Evolutionary conservation across 2,888 invertebrate genomes (phyloP), one percentile per base, ranked within the genome.

Genomic region (Pristionchus entomophagus): DNA sequence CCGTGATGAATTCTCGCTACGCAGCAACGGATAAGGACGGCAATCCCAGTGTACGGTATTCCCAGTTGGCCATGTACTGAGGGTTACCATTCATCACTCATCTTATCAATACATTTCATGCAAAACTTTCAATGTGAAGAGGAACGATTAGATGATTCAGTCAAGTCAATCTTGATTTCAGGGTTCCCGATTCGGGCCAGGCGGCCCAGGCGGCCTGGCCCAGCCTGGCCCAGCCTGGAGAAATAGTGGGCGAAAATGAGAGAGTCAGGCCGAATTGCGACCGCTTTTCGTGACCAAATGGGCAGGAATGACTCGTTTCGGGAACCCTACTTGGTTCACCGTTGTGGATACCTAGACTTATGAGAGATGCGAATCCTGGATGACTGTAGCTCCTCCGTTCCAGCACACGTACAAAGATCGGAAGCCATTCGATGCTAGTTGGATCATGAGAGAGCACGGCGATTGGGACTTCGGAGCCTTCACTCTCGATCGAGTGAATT

Each of bases 1-100:
- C 82, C 0, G 59, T 41, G 38, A 56, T 82, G 59, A 82, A 82
- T 45, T 59, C 82, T 0, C 82, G 82, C 41, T 82, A 82, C 41
- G 59, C 49, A 12, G 82, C 19, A 19, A 6, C 5, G 22, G 62
- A 38, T n/a, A n/a, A n/a, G n/a, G n/a, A n/a, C n/a, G 0, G 26
- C n/a, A 22, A 35, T 3, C 49, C 29, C 1, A 10, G 26, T 65
- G 29, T n/a, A n/a, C n/a, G n/a, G n/a, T n/a, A n/a, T n/a, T n/a
- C n/a, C n/a, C n/a, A n/a, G n/a, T n/a, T n/a, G n/a, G n/a, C n/a
- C n/a, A n/a, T n/a, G n/a, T n/a, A n/a, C n/a, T n/a, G n/a, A n/a
- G n/a, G n/a, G n/a, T n/a, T n/a, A n/a, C n/a, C n/a, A n/a, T n/a
- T n/a, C n/a, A n/a, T n/a, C n/a, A n/a, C n/a, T n/a, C n/a, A n/a